Evolutionary conservation across 1,140 invertebrate genomes (phyloP).

Genomic region (Neuroterus valhalla): DNA sequence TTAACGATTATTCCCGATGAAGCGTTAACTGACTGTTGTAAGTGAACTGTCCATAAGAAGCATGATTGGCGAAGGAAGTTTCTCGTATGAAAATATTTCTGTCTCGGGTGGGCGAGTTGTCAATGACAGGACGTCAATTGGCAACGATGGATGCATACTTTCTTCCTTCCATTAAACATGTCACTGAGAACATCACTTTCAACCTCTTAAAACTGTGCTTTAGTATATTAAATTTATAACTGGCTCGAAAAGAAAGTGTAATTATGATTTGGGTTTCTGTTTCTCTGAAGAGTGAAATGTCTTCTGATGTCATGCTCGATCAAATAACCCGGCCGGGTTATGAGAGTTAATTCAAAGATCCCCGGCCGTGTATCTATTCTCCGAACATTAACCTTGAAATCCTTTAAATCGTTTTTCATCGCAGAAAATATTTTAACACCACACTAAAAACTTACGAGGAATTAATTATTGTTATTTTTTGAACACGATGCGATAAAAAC

Average conservation of each 20-base stretch:
- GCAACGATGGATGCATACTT: not conserved
- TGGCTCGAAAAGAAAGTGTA: not conserved
- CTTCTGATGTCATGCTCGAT: not conserved
- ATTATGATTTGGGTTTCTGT: not conserved
- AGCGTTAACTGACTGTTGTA: slow-evolving; percentile 21
- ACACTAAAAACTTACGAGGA: too few relatives aligned
- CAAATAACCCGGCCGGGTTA: too few relatives aligned
- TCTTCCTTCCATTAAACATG: slow-evolving; percentile 13
- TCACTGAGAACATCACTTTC: slow-evolving; percentile 4
- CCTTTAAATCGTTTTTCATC: too few relatives aligned
- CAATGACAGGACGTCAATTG: slow-evolving; percentile 16
- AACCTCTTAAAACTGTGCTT: not conserved
- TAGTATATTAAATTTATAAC: not conserved
- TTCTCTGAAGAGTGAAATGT: not conserved
- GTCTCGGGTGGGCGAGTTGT: not conserved
- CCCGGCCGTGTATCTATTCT: too few relatives aligned
- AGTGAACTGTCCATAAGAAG: slow-evolving; percentile 8
- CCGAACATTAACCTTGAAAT: too few relatives aligned
- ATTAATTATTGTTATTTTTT: too few relatives aligned
- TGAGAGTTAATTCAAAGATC: too few relatives aligned
- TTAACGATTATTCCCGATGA: slow-evolving; percentile 13
- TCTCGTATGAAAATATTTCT: slow-evolving; percentile 16
- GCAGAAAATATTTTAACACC: too few relatives aligned
- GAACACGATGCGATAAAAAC: too few relatives aligned
- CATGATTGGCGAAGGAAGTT: not conserved